phyloP scores from a whole-genome alignment of 1,140 invertebrate genomes.

The Babylonia areolata region DNA sequence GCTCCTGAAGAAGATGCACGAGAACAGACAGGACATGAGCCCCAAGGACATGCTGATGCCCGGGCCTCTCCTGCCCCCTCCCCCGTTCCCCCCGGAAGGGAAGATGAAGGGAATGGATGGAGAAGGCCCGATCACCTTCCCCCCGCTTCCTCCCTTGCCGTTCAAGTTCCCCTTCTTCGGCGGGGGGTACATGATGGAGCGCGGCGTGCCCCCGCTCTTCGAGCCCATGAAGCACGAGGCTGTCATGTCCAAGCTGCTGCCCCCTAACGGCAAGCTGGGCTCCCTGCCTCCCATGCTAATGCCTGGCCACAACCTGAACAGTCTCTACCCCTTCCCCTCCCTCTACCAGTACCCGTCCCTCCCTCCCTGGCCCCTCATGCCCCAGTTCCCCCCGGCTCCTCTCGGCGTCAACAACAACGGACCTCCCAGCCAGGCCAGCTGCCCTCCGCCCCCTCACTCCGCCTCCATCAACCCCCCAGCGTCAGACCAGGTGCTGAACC shows the following conservation, averaged over 20 bases:
- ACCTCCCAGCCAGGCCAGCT: slow-evolving; percentile 22
- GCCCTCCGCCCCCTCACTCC: slow-evolving; percentile 43
- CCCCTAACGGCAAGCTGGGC: slow-evolving; percentile 30
- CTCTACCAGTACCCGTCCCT: slow-evolving; percentile 66
- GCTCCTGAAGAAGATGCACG: slow-evolving; percentile 66
- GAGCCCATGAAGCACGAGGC: slow-evolving; percentile 53
- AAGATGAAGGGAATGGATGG: slow-evolving; percentile 22
- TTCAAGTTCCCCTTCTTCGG: slow-evolving; percentile 53
- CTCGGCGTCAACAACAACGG: slow-evolving; percentile 30
- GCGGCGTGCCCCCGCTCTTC: slow-evolving; percentile 45
- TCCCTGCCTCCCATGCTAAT: slow-evolving; percentile 36
- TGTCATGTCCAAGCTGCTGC: slow-evolving; percentile 38
- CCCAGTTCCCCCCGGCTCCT: slow-evolving; percentile 42
- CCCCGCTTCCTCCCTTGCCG: slow-evolving; percentile 37
- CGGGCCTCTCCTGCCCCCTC: not conserved
- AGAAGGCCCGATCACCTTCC: slow-evolving; percentile 4
- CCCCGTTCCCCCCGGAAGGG: slow-evolving; percentile 25
- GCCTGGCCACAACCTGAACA: slow-evolving; percentile 32
- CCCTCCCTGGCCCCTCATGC: slow-evolving; percentile 68
- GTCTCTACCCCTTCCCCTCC: slow-evolving; percentile 59
- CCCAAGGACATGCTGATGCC: slow-evolving; percentile 16
- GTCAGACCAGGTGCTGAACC: slow-evolving; percentile 64
- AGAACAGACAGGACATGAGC: slow-evolving; percentile 53
- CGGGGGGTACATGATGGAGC: slow-evolving; percentile 39
- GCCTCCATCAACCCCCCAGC: slow-evolving; percentile 41